Conservation (phyloP, 2,888 invertebrate species). For the Palloptera scutellata region DNA sequence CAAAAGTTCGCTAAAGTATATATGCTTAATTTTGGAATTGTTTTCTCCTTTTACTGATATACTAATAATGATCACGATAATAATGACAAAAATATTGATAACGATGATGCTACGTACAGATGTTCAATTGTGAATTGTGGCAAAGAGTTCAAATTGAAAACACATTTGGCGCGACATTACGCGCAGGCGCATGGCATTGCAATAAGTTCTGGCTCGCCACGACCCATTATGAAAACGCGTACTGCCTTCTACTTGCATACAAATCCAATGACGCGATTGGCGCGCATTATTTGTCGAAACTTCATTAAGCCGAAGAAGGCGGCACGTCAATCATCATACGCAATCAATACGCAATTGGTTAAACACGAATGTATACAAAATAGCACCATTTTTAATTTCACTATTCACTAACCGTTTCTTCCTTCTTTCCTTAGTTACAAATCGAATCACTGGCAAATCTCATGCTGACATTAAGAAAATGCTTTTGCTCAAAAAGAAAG, state of each 20-base stretch:
- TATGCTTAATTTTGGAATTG: background rate
- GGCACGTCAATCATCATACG: conserved; percentile 85
- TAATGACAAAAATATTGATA: background rate
- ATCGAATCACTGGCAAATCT: conserved; percentile 68
- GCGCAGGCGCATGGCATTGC: conserved; percentile 84
- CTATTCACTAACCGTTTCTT: background rate
- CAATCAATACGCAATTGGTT: conserved; percentile 79
- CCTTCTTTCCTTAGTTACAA: conserved; percentile 63
- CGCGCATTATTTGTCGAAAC: conserved; percentile 84
- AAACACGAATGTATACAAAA: conserved; percentile 83
- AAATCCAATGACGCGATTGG: conserved; percentile 88
- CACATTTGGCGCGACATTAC: conserved; percentile 92
- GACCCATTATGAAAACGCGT: conserved; percentile 96
- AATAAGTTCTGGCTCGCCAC: conserved; percentile 78
- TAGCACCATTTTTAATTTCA: background rate
- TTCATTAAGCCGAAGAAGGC: conserved; percentile 85
- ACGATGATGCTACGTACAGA: conserved; percentile 61
- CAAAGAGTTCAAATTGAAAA: conserved; percentile 95
- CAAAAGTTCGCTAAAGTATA: background rate
- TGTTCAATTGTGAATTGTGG: conserved; percentile 92
- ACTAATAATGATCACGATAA: conserved; percentile 14
- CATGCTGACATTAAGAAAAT: conserved; percentile 68
- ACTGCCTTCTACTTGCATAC: conserved; percentile 95
- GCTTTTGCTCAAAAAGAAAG: conserved; percentile 68
- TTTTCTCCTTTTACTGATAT: background rate